phyloP scores from a whole-genome alignment of 2,113 vertebrate genomes.

The Pachycephala philippinensis region DNA sequence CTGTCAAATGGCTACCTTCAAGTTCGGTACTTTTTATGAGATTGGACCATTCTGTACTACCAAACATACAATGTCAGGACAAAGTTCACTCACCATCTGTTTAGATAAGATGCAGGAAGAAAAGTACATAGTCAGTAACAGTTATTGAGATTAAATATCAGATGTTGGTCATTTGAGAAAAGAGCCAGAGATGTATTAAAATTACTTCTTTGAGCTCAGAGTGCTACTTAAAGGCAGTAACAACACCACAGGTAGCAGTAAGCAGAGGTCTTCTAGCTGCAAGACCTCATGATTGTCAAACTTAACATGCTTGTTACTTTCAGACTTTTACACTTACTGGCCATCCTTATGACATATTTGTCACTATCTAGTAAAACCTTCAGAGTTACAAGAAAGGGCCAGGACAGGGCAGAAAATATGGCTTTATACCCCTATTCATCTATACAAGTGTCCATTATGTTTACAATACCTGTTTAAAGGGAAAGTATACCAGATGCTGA shows the following conservation, averaged over 20 bases:
- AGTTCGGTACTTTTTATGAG: constrained; percentile 77
- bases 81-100: constrained; percentile 84
- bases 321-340: background rate
- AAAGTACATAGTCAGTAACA: constrained; percentile 65
- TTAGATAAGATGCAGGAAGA: constrained; percentile 77
- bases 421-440: background rate
- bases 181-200: background rate
- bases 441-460: background rate
- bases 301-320: background rate
- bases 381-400: background rate
- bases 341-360: background rate
- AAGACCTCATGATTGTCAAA: background rate
- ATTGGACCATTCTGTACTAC: constrained; percentile 61
- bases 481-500: background rate
- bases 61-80: constrained; percentile 59
- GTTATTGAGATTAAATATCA: constrained; percentile 41
- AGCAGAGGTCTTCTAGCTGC: background rate
- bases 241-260: background rate
- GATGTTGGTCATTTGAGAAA: background rate
- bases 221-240: background rate
- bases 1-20: constrained; percentile 18
- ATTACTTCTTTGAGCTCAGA: background rate
- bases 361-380: background rate
- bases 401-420: background rate
- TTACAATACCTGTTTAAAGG: background rate